Evolutionary conservation across 2,888 invertebrate genomes (phyloP), one percentile per base, ranked within the genome.

Genomic region (Diarsia rubi): DNA sequence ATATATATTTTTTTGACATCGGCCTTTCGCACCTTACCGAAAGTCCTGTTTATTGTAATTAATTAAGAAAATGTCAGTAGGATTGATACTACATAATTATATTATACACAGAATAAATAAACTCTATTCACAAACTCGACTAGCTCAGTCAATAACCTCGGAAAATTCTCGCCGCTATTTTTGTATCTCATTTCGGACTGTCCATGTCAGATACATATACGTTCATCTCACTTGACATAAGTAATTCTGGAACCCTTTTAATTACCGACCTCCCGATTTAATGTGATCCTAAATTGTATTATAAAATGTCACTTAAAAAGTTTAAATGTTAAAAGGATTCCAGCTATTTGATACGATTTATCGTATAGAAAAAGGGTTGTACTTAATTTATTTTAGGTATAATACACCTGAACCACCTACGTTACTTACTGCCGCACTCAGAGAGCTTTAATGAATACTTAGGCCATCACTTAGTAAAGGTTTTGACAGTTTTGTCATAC

Each of bases 161-260:
- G 24, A 65, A 60, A 37, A 79, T 42, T 68, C n/a, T 21, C 45
- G 2, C 11, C 31, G 37, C 19, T 54, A 68, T 31, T 54, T 80
- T 69, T 84, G 57, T 84, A 69, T 63, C 52, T 54, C 57, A 79
- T 69, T 80, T 59, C 31, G 4, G 42, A 27, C 54, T 57, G 74
- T 54, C 49, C 44, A 60, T 60, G 75, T 74, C 81, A 81, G 47
- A 64, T 67, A 59, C 75, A 52, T 45, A 52, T 45, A 66, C 66
- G 52, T 84, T 60, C 75, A 81, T 81, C 81, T 70, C 75, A 81
- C 81, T 81, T 74, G 69, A 70, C 66, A 37, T 37, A 81, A 84
- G 54, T 75, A 9, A 84, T 81, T 69, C 63, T 59, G 63, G n/a
- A 44, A 81, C 81, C 81, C 67, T 81, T 81, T 81, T 72, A 67